phyloP scores from a whole-genome alignment of 1,140 invertebrate genomes.

The Lepidurus packardi region DNA sequence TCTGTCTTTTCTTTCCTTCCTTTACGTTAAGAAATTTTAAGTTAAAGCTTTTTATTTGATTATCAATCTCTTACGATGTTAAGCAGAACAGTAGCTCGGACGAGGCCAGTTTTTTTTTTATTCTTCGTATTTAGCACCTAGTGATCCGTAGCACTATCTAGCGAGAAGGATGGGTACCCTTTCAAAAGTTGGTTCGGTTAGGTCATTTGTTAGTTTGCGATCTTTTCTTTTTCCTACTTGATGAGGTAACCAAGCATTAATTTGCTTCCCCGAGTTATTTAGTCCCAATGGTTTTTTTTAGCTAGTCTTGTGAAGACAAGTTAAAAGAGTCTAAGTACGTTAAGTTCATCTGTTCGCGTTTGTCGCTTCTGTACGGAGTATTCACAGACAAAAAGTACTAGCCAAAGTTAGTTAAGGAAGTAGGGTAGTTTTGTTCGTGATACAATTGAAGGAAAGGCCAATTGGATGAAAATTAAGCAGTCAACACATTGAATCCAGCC shows the following conservation, averaged over 20 bases:
- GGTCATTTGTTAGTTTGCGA: background rate
- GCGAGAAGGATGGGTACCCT: too few species aligned
- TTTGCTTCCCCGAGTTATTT: background rate
- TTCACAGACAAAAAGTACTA: background rate
- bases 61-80: background rate
- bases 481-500: background rate
- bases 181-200: background rate
- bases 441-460: background rate
- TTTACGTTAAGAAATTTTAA: too few species aligned
- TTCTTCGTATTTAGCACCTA: background rate
- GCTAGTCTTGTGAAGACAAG: constrained; percentile 4
- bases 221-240: background rate
- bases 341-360: background rate
- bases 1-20: background rate
- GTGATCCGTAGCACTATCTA: background rate
- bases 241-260: background rate
- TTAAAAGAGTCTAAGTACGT: background rate
- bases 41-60: too few species aligned
- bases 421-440: background rate
- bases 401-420: background rate
- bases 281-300: background rate
- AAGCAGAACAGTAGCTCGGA: background rate
- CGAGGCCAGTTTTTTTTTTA: background rate
- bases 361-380: background rate
- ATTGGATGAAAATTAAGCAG: background rate